Percentiles rank a stretch among this genome's conserved stretches.
These are phyloP conservation scores for Leptinotarsa texana DNA, from an alignment of 1,140 invertebrate species.

Conservation along the genomic window DNA sequence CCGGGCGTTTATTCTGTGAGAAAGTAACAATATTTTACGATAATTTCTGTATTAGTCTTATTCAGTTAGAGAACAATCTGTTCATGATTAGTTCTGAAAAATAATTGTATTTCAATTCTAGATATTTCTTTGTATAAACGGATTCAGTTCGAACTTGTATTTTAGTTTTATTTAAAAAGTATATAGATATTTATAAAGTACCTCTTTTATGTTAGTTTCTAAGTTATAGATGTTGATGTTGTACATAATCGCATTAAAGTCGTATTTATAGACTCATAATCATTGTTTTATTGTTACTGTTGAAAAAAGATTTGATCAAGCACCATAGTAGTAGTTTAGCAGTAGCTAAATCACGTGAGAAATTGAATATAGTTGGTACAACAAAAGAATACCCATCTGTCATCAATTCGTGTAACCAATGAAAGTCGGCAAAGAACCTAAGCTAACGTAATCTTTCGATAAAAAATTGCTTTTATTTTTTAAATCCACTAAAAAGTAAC, in stretches of 20 bases:
- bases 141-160: conserved; percentile 1
- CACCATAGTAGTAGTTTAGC: not conserved
- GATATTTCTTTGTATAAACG: conserved; percentile 12
- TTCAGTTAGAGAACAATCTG: no score
- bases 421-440: no score
- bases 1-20: no score
- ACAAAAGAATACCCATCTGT: no score
- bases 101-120: not conserved
- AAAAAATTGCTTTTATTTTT: no score
- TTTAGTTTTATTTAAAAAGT: conserved; percentile 28
- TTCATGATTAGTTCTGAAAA: no score
- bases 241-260: conserved; percentile 47
- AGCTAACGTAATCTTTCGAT: no score
- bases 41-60: no score
- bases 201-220: conserved; percentile 41
- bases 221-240: conserved; percentile 47
- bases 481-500: no score
- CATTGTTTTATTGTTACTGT: not conserved
- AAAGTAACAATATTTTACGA: no score
- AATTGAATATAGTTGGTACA: no score
- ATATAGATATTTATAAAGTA: conserved; percentile 38
- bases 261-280: conserved; percentile 28
- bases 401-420: no score
- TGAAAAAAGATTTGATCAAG: not conserved
- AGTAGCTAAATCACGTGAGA: not conserved